Evolutionary conservation across 37 sponge, comb jelly and placozoan species (phyloP).

Genomic region (Geodia barretti): DNA sequence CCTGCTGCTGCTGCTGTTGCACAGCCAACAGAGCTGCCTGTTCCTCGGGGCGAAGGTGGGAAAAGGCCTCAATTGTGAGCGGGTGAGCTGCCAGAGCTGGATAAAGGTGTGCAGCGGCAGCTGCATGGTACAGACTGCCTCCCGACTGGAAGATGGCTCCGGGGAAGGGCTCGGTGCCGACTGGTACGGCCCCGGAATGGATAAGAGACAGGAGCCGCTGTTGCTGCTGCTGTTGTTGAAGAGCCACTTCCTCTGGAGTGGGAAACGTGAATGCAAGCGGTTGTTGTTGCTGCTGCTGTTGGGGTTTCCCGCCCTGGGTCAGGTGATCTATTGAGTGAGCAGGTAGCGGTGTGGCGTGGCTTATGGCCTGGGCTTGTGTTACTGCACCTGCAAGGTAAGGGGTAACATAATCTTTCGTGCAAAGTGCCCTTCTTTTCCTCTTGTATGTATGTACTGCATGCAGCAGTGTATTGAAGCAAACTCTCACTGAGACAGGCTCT

Average conservation of each 20-base stretch:
- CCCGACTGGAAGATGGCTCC: neutral
- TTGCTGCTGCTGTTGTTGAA: neutral
- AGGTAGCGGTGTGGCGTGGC: neutral
- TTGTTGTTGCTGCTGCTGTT: slow-evolving; percentile 31
- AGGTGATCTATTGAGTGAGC: neutral
- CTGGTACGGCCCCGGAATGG: neutral
- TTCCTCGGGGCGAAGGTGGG: slow-evolving; percentile 13
- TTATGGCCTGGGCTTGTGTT: neutral
- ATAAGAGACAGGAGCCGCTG: slow-evolving; percentile 1
- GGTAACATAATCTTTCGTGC: too few species aligned
- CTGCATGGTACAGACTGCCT: neutral
- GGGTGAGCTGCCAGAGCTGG: neutral
- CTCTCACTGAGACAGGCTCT: too few species aligned
- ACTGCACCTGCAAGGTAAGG: neutral
- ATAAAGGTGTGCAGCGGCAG: neutral
- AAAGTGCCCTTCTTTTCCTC: too few species aligned
- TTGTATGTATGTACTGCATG: too few species aligned
- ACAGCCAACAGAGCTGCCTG: neutral
- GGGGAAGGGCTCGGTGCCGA: neutral
- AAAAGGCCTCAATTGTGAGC: neutral
- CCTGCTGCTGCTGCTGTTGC: slow-evolving; percentile 45
- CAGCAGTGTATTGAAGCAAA: too few species aligned
- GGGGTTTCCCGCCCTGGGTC: neutral
- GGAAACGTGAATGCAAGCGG: slow-evolving; percentile 36
- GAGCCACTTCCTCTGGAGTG: slow-evolving; percentile 27